A percentile compares a stretch with the other conserved stretches of the same genome.
Conservation (phyloP, 1,140 invertebrate genomes). For the Drosophila repletoides region DNA sequence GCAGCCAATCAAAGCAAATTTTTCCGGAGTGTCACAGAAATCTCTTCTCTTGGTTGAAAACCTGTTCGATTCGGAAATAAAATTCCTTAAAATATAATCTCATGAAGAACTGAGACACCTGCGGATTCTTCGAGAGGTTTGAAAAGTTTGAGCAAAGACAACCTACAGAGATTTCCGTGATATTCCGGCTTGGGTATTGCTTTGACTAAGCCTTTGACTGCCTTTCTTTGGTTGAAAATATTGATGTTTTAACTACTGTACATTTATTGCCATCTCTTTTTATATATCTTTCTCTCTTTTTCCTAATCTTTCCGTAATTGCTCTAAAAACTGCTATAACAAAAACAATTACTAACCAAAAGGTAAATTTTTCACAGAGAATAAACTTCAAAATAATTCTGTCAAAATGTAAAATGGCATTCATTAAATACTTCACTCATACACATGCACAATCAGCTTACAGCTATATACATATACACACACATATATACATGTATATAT, state of each 20-base stretch:
- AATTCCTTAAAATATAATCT: no score
- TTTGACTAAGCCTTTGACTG: no score
- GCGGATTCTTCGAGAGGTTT: no score
- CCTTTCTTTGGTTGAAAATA: conserved; percentile 29
- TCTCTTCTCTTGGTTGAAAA: no score
- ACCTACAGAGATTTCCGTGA: no score
- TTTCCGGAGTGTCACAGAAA: no score
- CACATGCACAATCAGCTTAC: neutral
- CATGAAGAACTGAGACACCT: no score
- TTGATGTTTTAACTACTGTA: conserved; percentile 28
- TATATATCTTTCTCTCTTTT: conserved; percentile 38
- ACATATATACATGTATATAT: neutral
- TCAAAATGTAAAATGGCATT: neutral
- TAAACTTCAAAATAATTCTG: conserved; percentile 6
- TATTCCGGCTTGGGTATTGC: no score
- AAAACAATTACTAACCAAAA: conserved; percentile 57
- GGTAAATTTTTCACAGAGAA: conserved; percentile 62
- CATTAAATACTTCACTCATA: conserved; percentile 19
- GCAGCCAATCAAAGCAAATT: conserved; percentile 8
- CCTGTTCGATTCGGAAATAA: no score
- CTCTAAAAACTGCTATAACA: conserved; percentile 30
- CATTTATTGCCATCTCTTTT: conserved; percentile 47
- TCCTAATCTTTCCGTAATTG: conserved; percentile 19
- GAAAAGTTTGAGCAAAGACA: no score
- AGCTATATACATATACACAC: neutral